These are phyloP conservation scores for Pitta sordida DNA, from an alignment of 2,113 vertebrate species.

Conservation along the genomic window DNA sequence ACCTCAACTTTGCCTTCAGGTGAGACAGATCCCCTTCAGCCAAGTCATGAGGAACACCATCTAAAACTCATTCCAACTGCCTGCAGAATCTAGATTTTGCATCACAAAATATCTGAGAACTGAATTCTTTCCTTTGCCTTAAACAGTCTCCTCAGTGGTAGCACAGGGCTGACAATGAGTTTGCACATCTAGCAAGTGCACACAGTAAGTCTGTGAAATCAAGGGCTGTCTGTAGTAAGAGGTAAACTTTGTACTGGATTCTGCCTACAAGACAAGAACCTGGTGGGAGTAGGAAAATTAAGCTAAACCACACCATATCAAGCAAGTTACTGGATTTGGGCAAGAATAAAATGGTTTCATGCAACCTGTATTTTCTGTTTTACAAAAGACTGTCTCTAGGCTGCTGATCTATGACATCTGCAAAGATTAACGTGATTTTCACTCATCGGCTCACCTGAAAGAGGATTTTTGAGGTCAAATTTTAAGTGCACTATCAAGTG, in stretches of 20 bases:
- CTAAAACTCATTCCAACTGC: not conserved
- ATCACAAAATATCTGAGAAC: not conserved
- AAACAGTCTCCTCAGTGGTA: not conserved
- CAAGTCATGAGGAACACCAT: not conserved
- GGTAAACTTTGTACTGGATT: not conserved
- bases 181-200: not conserved
- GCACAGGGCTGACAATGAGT: not conserved
- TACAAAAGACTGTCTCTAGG: not conserved
- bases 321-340: not conserved
- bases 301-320: not conserved
- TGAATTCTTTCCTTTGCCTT: not conserved
- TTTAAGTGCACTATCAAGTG: not conserved
- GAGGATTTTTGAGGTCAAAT: not conserved
- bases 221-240: not conserved
- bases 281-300: not conserved
- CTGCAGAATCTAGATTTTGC: not conserved
- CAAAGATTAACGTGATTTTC: conserved; percentile 4
- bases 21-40: not conserved
- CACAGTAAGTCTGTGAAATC: not conserved
- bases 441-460: not conserved
- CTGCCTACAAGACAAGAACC: not conserved
- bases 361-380: not conserved
- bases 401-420: not conserved
- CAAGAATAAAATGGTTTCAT: not conserved
- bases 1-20: not conserved